Evolutionary conservation across 2,888 invertebrate genomes (phyloP).

Genomic region (Andrena trimmerana): DNA sequence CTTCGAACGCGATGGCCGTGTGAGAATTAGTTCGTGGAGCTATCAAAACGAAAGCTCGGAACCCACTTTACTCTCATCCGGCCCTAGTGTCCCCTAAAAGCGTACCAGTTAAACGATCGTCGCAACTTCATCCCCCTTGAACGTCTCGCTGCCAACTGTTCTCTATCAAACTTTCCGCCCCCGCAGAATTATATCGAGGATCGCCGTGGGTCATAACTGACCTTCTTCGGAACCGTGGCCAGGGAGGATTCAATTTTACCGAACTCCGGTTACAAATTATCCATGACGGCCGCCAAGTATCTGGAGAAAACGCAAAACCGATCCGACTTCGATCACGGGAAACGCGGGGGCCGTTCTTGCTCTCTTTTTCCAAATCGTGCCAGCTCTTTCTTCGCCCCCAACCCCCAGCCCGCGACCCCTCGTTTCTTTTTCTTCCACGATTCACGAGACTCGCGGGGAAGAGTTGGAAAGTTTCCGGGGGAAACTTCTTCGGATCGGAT

Average conservation of each 20-base stretch:
- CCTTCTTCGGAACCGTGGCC: slow-evolving; percentile 24
- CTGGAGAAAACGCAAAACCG: slow-evolving; percentile 16
- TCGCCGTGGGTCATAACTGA: slow-evolving; percentile 41
- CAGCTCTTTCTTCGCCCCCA: background rate
- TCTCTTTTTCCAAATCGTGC: background rate
- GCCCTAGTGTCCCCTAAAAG: slow-evolving; percentile 11
- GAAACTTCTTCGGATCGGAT: slow-evolving; percentile 46
- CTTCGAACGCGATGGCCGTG: background rate
- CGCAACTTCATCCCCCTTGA: slow-evolving; percentile 17
- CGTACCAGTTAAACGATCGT: slow-evolving; percentile 23
- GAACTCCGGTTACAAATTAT: slow-evolving; percentile 38
- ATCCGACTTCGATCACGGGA: background rate
- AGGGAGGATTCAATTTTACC: slow-evolving; percentile 38
- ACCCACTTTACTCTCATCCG: slow-evolving; percentile 27
- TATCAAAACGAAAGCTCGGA: slow-evolving; percentile 14
- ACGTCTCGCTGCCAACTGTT: slow-evolving; percentile 25
- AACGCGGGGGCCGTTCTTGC: slow-evolving; percentile 3
- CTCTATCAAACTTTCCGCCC: slow-evolving; percentile 46
- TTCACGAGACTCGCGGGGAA: slow-evolving; percentile 21
- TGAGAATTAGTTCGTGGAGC: slow-evolving; percentile 21
- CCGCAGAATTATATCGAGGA: slow-evolving; percentile 44
- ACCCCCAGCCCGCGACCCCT: background rate
- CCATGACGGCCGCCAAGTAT: slow-evolving; percentile 1
- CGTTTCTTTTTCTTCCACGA: background rate
- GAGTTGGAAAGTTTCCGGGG: slow-evolving; percentile 42